Percentiles rank a stretch among this genome's conserved stretches.
Evolutionary conservation across 2,888 invertebrate genomes (phyloP).

Genomic region (Anticlea derivata): DNA sequence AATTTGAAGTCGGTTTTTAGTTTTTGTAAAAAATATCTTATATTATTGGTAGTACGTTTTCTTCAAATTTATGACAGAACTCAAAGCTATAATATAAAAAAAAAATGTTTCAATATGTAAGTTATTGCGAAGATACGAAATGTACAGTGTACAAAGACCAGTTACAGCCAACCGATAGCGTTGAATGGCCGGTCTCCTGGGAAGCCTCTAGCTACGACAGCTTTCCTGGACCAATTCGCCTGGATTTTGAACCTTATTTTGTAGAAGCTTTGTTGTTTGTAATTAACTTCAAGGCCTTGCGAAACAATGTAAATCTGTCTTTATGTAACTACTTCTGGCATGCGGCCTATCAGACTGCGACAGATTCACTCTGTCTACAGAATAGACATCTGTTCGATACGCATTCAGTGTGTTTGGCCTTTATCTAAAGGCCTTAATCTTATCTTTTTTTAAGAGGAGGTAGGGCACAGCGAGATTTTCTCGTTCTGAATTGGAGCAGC

Average conservation of each 20-base stretch:
- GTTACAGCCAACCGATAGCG: constrained; percentile 9
- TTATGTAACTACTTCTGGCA: not conserved
- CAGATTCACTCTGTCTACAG: too few relatives aligned
- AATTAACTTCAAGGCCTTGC: not conserved
- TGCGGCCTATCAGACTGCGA: not conserved
- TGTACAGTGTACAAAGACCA: not conserved
- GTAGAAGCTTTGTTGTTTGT: not conserved
- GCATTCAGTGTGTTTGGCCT: too few relatives aligned
- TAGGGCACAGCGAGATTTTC: too few relatives aligned
- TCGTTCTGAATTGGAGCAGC: too few relatives aligned
- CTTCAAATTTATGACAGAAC: too few relatives aligned
- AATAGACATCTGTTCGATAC: too few relatives aligned
- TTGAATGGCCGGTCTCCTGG: constrained; percentile 13
- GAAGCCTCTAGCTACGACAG: constrained; percentile 3
- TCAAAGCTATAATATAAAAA: too few relatives aligned
- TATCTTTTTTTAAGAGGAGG: too few relatives aligned
- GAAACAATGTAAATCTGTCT: not conserved
- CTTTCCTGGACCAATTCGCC: not conserved
- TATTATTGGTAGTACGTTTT: too few relatives aligned
- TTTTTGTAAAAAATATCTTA: too few relatives aligned
- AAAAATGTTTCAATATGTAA: not conserved
- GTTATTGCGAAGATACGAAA: not conserved
- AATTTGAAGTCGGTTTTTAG: too few relatives aligned
- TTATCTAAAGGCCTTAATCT: too few relatives aligned
- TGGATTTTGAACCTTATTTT: constrained; percentile 6